Evolutionary conservation across 2,888 invertebrate species (phyloP).

Genomic region (Sesamia inferens): DNA sequence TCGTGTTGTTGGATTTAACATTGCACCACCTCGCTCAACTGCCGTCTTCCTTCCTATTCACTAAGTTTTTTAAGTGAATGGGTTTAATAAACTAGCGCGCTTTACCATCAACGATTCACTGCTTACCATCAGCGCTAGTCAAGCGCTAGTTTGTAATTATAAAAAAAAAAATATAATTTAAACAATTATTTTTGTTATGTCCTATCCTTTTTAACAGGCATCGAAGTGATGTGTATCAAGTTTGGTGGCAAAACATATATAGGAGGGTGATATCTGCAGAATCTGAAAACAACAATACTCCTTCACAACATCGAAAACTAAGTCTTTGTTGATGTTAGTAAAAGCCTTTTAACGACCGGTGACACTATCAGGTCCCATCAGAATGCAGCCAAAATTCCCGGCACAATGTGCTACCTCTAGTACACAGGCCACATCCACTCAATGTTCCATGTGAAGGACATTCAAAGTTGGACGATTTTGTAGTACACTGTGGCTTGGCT

Average conservation of each 20-base stretch:
- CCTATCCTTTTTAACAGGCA: too few relatives aligned
- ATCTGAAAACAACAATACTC: not conserved
- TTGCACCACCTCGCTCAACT: too few relatives aligned
- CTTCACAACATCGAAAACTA: not conserved
- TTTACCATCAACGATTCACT: too few relatives aligned
- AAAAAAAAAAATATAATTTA: too few relatives aligned
- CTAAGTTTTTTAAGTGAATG: too few relatives aligned
- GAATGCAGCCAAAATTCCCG: constrained; percentile 13
- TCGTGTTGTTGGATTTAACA: too few relatives aligned
- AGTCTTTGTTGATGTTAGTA: not conserved
- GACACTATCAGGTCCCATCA: constrained; percentile 4
- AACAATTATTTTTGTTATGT: too few relatives aligned
- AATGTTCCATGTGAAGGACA: constrained; percentile 25
- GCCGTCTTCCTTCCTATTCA: too few relatives aligned
- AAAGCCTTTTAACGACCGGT: constrained; percentile 4
- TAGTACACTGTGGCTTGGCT: constrained; percentile 22
- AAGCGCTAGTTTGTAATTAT: too few relatives aligned
- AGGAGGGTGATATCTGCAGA: not conserved
- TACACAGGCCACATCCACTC: constrained; percentile 25
- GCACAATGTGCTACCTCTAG: not conserved
- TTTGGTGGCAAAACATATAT: not conserved
- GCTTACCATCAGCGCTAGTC: too few relatives aligned
- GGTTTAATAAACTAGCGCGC: too few relatives aligned
- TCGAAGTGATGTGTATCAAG: too few relatives aligned
- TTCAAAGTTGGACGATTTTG: constrained; percentile 40